Conservation (phyloP, 2,113 vertebrate genomes). For the Mormyrus lacerda region DNA sequence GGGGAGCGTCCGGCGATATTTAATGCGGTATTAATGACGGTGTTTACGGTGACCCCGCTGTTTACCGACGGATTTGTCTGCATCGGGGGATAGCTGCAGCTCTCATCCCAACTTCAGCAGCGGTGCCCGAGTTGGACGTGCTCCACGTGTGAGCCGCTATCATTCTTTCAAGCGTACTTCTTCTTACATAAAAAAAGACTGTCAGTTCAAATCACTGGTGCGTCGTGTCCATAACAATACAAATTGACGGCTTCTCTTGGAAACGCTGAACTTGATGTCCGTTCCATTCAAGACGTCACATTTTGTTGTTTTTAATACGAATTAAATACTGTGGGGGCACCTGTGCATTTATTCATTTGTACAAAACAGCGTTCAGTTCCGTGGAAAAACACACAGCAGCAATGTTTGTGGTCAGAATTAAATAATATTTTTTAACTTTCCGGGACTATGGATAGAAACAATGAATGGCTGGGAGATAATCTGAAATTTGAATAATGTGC, state of each 20-base stretch:
- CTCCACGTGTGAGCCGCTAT: not conserved
- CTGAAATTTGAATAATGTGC: slow-evolving; percentile 1
- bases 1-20: not conserved
- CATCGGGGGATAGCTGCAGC: not conserved
- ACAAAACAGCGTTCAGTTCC: not conserved
- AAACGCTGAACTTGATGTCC: not conserved
- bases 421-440: not conserved
- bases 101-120: not conserved
- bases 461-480: not conserved
- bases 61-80: not conserved
- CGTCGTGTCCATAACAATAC: not conserved
- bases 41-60: not conserved
- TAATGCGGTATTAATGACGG: not conserved
- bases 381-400: not conserved
- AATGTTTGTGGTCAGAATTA: not conserved
- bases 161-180: not conserved
- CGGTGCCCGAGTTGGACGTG: not conserved
- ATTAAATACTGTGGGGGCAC: not conserved
- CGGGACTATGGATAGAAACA: not conserved
- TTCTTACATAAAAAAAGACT: not conserved
- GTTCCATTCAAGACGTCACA: not conserved
- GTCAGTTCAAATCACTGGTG: not conserved
- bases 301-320: not conserved
- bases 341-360: not conserved
- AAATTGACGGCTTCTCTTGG: not conserved